Evolutionary conservation across 2,113 vertebrate genomes (phyloP).

Genomic region (Chloropsis hardwickii): DNA sequence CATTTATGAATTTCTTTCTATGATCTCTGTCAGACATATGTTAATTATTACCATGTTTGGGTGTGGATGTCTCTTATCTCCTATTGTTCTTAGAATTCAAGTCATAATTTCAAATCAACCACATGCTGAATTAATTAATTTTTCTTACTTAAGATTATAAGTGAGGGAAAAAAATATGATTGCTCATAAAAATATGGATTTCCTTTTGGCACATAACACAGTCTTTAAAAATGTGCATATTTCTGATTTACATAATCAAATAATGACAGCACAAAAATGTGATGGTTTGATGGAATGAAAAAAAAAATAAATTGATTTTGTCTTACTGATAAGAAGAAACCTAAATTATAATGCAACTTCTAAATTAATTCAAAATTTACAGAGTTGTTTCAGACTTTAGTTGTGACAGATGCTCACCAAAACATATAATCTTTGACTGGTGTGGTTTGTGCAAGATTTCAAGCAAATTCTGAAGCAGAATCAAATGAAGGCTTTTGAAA

Average conservation of each 20-base stretch:
- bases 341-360: not conserved
- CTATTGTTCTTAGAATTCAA: not conserved
- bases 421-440: not conserved
- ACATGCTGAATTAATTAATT: not conserved
- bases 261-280: not conserved
- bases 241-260: not conserved
- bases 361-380: not conserved
- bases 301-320: not conserved
- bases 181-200: not conserved
- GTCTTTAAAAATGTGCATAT: not conserved
- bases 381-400: not conserved
- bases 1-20: not conserved
- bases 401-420: not conserved
- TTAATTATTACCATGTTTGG: not conserved
- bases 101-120: not conserved
- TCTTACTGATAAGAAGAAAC: not conserved
- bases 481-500: not conserved
- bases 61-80: not conserved
- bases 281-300: not conserved
- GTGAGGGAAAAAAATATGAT: not conserved
- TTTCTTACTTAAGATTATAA: not conserved
- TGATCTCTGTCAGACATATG: not conserved
- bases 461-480: not conserved
- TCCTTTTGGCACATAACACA: not conserved
- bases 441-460: not conserved